Conservation (phyloP, 1,140 invertebrate genomes). For the Papilio polytes region DNA sequence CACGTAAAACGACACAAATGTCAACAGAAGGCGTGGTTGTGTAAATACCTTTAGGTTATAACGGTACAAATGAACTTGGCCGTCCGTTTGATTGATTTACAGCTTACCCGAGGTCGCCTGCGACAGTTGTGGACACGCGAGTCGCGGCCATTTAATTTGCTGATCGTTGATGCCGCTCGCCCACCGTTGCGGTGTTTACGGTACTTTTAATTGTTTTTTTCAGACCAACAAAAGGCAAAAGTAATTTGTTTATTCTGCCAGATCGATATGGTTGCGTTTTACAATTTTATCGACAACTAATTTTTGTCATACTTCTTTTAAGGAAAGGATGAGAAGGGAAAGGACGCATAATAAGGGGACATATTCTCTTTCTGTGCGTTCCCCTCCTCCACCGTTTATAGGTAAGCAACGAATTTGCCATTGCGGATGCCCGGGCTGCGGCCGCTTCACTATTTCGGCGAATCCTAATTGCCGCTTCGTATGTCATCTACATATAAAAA, state of each 20-base stretch:
- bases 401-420: too few species aligned
- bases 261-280: not conserved
- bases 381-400: too few species aligned
- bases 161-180: slow-evolving; percentile 43
- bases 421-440: too few species aligned
- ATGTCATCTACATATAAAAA: too few species aligned
- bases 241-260: slow-evolving; percentile 8
- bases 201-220: slow-evolving; percentile 22
- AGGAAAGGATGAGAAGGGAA: too few species aligned
- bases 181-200: slow-evolving; percentile 20
- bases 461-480: too few species aligned
- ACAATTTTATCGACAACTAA: too few species aligned
- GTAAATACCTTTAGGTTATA: slow-evolving; percentile 41
- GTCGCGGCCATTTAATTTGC: slow-evolving; percentile 68
- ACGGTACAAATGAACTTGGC: slow-evolving; percentile 46
- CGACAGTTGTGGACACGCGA: slow-evolving; percentile 53
- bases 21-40: slow-evolving; percentile 5
- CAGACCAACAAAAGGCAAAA: slow-evolving; percentile 7
- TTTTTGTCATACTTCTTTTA: too few species aligned
- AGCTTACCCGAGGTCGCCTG: slow-evolving; percentile 45
- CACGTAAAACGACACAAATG: slow-evolving; percentile 13
- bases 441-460: too few species aligned
- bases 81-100: slow-evolving; percentile 70
- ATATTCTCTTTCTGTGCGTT: too few species aligned
- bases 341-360: too few species aligned